Conservation (phyloP, 2,888 invertebrate species). For the Trachelus iudaicus region DNA sequence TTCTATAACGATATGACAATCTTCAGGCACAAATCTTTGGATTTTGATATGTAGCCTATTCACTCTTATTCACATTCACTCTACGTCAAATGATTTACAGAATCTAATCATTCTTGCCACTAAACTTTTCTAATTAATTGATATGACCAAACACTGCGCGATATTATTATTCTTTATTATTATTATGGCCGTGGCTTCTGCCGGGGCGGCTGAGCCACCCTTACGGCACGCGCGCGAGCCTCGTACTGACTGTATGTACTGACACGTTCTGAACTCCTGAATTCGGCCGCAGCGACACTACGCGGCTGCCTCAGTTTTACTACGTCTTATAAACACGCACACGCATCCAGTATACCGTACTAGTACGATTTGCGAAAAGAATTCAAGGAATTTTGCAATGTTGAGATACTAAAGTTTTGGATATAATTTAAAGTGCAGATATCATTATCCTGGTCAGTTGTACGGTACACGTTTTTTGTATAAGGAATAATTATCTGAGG, state of each 20-base stretch:
- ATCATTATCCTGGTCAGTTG: not conserved
- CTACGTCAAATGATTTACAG: not conserved
- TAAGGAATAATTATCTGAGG: not conserved
- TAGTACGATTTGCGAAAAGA: not conserved
- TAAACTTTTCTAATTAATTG: not conserved
- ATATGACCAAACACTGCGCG: not conserved
- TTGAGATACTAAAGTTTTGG: not conserved
- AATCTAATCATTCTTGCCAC: not conserved
- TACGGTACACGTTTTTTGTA: not conserved
- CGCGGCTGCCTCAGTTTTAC: not conserved
- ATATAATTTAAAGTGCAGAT: not conserved
- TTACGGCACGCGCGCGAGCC: constrained; percentile 48
- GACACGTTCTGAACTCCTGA: not conserved
- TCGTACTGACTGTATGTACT: constrained; percentile 35
- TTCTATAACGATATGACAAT: not conserved
- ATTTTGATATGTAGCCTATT: not conserved
- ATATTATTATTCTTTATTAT: not conserved
- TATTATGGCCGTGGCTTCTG: not conserved
- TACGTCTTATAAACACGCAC: not conserved
- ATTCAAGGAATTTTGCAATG: not conserved
- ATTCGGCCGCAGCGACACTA: not conserved
- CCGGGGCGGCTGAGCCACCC: constrained; percentile 34
- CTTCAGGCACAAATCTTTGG: not conserved
- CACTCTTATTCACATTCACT: not conserved
- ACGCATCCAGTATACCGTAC: not conserved